phyloP scores from a whole-genome alignment of 2,797 vertebrate genomes.

The Sphenopsis melanotis region DNA sequence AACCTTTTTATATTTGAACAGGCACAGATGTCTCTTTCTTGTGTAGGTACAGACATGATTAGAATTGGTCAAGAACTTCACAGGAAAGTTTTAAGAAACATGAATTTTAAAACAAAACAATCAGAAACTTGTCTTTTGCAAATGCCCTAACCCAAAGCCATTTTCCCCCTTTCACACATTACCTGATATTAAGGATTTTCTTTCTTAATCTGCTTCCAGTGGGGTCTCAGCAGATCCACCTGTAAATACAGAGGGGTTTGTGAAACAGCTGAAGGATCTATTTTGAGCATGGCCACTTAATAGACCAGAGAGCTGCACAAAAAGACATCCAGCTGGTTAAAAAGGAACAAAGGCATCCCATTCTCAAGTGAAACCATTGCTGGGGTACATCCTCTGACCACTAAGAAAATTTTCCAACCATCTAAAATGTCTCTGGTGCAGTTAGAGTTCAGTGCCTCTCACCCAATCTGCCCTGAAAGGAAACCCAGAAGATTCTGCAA shows the following conservation, averaged over 20 bases:
- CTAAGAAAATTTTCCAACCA: not conserved
- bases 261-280: not conserved
- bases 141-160: not conserved
- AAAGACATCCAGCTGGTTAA: not conserved
- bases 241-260: not conserved
- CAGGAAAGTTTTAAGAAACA: not conserved
- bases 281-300: not conserved
- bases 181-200: not conserved
- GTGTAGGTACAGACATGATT: not conserved
- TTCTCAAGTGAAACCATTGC: not conserved
- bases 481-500: not conserved
- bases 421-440: not conserved
- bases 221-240: not conserved
- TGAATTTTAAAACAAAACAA: not conserved
- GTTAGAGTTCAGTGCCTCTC: not conserved
- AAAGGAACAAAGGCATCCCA: not conserved
- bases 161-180: not conserved
- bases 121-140: not conserved
- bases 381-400: not conserved
- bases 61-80: not conserved
- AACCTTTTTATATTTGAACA: not conserved
- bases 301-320: not conserved
- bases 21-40: not conserved
- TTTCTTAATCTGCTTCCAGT: not conserved
- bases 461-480: not conserved